Percentiles rank a stretch among this genome's conserved stretches.
These are phyloP conservation scores for Rhodophaea formosa DNA, from an alignment of 2,888 invertebrate genomes.

Conservation along the genomic window DNA sequence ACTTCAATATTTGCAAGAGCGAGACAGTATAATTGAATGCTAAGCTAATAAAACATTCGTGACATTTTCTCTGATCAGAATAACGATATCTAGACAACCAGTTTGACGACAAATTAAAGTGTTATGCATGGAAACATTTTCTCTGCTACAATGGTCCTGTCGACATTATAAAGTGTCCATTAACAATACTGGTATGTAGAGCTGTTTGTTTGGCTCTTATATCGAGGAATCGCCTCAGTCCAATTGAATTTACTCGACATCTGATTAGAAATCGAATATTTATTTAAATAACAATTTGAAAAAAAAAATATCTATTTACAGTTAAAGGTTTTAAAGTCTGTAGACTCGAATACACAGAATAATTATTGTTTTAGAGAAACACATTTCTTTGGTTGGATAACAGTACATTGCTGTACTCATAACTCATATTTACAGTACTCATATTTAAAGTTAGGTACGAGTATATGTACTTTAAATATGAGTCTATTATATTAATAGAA, in stretches of 20 bases:
- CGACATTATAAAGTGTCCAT: conserved; percentile 11
- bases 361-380: too few relatives aligned
- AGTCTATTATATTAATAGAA: too few relatives aligned
- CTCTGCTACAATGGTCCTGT: conserved; percentile 15
- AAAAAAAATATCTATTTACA: too few relatives aligned
- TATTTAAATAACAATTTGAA: neutral
- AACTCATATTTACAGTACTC: too few relatives aligned
- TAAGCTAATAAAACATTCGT: conserved; percentile 14
- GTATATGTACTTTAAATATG: too few relatives aligned
- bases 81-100: conserved; percentile 14
- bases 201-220: conserved; percentile 2
- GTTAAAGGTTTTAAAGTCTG: too few relatives aligned
- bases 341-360: too few relatives aligned
- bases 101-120: conserved; percentile 18
- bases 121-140: conserved; percentile 19
- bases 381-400: too few relatives aligned
- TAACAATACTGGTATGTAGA: conserved; percentile 3
- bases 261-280: neutral
- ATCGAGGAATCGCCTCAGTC: conserved; percentile 1
- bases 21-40: conserved; percentile 2
- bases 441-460: too few relatives aligned
- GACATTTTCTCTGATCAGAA: conserved; percentile 18
- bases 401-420: too few relatives aligned
- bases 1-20: neutral
- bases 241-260: neutral